Evolutionary conservation across 1,140 invertebrate genomes (phyloP).

Genomic region (Macrosteles quadrilineatus): DNA sequence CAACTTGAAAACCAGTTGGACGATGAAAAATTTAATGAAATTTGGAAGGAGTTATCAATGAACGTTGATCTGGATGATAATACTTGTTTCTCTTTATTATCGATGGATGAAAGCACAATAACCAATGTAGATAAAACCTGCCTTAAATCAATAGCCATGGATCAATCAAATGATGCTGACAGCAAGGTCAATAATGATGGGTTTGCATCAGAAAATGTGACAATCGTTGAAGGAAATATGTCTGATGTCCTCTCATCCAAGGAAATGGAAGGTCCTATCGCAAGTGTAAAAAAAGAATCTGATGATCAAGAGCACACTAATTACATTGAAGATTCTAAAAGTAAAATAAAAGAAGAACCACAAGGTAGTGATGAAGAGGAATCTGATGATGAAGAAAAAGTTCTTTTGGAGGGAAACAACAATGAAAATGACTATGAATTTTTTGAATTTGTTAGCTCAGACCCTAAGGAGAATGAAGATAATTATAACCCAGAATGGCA

Average conservation of each 20-base stretch:
- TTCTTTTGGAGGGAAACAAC: not conserved
- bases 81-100: not conserved
- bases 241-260: not conserved
- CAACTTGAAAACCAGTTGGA: conserved; percentile 7
- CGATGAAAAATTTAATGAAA: conserved; percentile 8
- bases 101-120: not conserved
- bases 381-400: not conserved
- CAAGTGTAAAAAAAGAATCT: not conserved
- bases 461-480: conserved; percentile 18
- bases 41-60: not conserved
- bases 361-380: not conserved
- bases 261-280: not conserved
- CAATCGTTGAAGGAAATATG: not conserved
- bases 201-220: not conserved
- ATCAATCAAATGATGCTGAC: not conserved
- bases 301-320: not conserved
- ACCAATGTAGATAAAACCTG: not conserved
- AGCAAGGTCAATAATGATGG: not conserved
- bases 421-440: not conserved
- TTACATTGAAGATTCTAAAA: not conserved
- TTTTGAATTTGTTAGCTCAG: conserved; percentile 15
- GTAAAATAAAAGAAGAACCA: not conserved
- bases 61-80: conserved; percentile 1
- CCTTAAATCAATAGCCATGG: not conserved
- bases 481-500: conserved; percentile 19